Evolutionary conservation across 2,113 vertebrate genomes (phyloP), one percentile per base, ranked within the genome.

Genomic region (Hydrolagus affinis): DNA sequence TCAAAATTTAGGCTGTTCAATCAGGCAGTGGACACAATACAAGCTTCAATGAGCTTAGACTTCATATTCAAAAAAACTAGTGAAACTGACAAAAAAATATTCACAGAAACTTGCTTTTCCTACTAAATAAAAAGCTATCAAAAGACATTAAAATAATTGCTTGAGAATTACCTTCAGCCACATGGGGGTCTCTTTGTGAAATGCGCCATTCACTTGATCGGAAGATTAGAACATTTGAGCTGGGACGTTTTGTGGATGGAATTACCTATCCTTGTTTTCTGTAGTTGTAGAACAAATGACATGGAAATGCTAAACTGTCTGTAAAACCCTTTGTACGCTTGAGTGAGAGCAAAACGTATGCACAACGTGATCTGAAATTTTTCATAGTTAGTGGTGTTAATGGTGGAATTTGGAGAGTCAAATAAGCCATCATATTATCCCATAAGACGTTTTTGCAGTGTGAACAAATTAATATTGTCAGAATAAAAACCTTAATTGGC

Each of bases 1-100:
- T 83, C 25, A 68, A 30, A 83, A 83, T 66, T 68, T 7, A 66
- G 28, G 64, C 17, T 25, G 4, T 83, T 83, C 73, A 68, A 80
- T 64, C 59, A 64, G 23, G 57, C 14, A 60, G 57, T n/a, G 28
- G 15, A 23, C 25, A 68, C 28, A 66, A 25, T 19, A 19, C 62
- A 83, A 17, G 60, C 62, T 68, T 83, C 25, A 66, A 10, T 66
- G 30, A 83, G 14, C 62, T 66, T 19, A 83, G 60, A 19, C 78
- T 2, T 83, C 1, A 30, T 68, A 66, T 83, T n/a, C 19, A 83
- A 83, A 44, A 44, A 44, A 44, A 64, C 19, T 60, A 80, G 77
- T 64, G 30, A 64, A 64, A 64, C 28, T 83, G 12, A 68, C 62
- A 83, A 7, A 44, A 44, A 44, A 44, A 28, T 30, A 28, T 66